Percentiles rank a stretch among this genome's conserved stretches.
phyloP scores from a whole-genome alignment of 2,888 invertebrate genomes.

The Dasysyrphus albostriatus region DNA sequence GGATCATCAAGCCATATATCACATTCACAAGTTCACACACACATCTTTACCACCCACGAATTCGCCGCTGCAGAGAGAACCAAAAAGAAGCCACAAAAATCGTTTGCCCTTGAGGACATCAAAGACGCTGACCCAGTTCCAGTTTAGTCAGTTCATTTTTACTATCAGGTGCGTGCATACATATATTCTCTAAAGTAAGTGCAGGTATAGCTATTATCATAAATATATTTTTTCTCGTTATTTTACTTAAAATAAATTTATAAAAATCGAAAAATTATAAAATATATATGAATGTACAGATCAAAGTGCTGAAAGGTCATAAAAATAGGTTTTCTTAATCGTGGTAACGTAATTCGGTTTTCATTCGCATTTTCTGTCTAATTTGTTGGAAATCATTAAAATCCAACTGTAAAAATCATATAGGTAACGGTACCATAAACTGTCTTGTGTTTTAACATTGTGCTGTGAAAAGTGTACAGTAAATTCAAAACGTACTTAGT shows the following conservation, averaged over 20 bases:
- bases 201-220: background rate
- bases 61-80: background rate
- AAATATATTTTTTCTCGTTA: background rate
- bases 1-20: too few species aligned
- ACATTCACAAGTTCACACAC: too few species aligned
- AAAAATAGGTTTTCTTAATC: background rate
- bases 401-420: too few species aligned
- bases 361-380: too few species aligned
- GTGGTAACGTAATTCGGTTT: too few species aligned
- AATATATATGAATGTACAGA: too few species aligned
- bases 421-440: too few species aligned
- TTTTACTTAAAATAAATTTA: background rate
- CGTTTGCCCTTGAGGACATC: background rate
- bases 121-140: background rate
- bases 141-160: background rate
- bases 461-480: too few species aligned
- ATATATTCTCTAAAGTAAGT: background rate
- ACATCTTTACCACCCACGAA: too few species aligned
- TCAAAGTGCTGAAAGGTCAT: background rate
- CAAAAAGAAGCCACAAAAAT: background rate
- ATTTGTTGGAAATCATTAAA: too few species aligned
- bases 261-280: background rate
- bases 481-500: too few species aligned
- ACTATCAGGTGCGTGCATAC: background rate
- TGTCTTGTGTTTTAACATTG: too few species aligned